A percentile compares a stretch with the other conserved stretches of the same genome.
phyloP scores from a whole-genome alignment of 2,797 vertebrate species.

The Phataginus tricuspis region DNA sequence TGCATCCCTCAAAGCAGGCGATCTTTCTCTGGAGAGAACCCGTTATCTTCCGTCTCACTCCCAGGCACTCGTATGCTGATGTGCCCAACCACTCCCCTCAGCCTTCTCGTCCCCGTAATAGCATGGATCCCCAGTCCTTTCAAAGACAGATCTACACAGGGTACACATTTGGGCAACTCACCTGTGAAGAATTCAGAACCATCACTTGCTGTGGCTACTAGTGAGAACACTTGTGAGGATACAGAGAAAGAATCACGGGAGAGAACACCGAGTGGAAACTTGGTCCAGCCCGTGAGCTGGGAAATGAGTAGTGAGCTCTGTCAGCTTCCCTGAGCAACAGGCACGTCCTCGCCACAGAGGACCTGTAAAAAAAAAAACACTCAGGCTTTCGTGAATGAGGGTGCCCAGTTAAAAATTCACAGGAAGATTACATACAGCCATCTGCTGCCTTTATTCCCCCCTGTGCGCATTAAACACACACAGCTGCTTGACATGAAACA shows the following conservation, averaged over 20 bases:
- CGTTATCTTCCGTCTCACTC: rapidly evolving
- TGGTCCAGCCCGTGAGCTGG: background rate
- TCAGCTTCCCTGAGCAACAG: conserved; percentile 41
- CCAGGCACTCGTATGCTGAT: rapidly evolving
- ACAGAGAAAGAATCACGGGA: background rate
- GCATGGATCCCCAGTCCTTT: background rate
- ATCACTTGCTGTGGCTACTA: background rate
- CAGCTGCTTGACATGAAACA: conserved; percentile 81
- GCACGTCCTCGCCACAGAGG: conserved; percentile 55
- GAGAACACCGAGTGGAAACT: background rate
- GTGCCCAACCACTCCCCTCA: too few relatives aligned
- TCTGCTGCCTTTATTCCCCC: conserved; percentile 84
- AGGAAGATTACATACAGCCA: conserved; percentile 85
- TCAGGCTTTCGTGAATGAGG: conserved; percentile 82
- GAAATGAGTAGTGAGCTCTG: background rate
- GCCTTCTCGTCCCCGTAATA: background rate
- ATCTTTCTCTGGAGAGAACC: background rate
- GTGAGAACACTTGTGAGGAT: background rate
- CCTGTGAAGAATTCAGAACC: background rate
- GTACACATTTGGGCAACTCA: background rate
- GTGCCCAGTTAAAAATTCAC: conserved; percentile 83
- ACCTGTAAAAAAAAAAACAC: conserved; percentile 78
- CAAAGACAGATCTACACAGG: rapidly evolving
- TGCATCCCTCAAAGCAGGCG: rapidly evolving
- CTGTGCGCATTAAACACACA: conserved; percentile 83